Base-by-base conservation (phyloP, 2,113 vertebrate genomes). In the Daubentonia madagascariensis region DNA sequence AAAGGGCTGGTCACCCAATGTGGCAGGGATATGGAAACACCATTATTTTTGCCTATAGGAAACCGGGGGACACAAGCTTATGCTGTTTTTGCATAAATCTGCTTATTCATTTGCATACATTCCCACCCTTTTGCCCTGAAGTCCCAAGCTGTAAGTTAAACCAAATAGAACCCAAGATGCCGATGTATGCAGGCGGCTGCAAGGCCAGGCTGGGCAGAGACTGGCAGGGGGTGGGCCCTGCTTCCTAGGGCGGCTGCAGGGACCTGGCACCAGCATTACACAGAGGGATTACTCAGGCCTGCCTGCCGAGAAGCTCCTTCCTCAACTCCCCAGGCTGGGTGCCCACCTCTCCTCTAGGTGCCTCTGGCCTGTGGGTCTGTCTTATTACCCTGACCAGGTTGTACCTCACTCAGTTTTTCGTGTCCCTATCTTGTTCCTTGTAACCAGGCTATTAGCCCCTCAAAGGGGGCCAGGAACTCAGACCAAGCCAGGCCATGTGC, bases 1-100 rank as follows among this genome's bases (percentile, higher is more conserved):
- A 96, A 96, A 91, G 80, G 94, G 65, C 68, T 92, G 91, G 96
- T 92, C 96, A 97, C 87, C 28, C 86, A 48, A 7, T 43, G 75
- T 92, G 95, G 88, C 97, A 89, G 10, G 7, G 61, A 67, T 30
- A 68, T 20, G 32, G 87, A 90, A 94, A 70, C 37, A 12, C 68
- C 92, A 73, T 72, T 85, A 87, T 63, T 72, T 67, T 70, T 85
- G 95, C 50, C 86, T 91, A 57, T 52, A 76, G 91, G 70, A 97
- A 96, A 95, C 79, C 45, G 59, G 59, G 16, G 73, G 70, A 61
- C 89, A 76, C 25, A 75, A 40, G 79, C n/a, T 75, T 76, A 57
- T 16, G 28, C 85, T 91, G 89, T 35, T 75, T 90, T 85, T 88
- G 48, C 86, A 90, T 76, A 80, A 81, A 97, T 85, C 79, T 85